These are phyloP conservation scores for Campoletis raptor DNA, from an alignment of 2,888 invertebrate genomes.

Conservation along the genomic window DNA sequence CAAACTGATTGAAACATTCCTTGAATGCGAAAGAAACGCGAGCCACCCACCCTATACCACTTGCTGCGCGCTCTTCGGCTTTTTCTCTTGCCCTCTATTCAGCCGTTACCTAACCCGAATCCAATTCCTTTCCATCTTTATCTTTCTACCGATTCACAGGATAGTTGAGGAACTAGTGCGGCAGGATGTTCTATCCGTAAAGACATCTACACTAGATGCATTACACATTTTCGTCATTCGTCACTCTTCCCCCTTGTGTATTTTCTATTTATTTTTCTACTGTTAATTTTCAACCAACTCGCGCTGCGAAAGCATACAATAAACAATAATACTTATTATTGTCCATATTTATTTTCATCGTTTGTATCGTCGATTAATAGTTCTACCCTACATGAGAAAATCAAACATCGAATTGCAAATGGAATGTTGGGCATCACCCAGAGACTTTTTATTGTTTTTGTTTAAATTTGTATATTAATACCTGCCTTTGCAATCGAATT, in stretches of 20 bases:
- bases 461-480: too few relatives aligned
- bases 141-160: constrained; percentile 48
- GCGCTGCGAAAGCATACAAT: not conserved
- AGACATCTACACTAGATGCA: constrained; percentile 49
- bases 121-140: constrained; percentile 54
- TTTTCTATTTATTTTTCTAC: constrained; percentile 1
- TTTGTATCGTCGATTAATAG: too few relatives aligned
- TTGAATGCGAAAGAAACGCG: constrained; percentile 85
- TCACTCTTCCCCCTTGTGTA: constrained; percentile 60
- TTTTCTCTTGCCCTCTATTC: constrained; percentile 58
- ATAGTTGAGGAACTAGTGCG: not conserved
- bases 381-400: too few relatives aligned
- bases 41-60: constrained; percentile 76
- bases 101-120: constrained; percentile 38
- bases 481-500: too few relatives aligned
- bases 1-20: constrained; percentile 85
- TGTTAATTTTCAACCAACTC: constrained; percentile 42
- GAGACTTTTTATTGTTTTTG: too few relatives aligned
- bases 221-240: constrained; percentile 37
- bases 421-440: too few relatives aligned
- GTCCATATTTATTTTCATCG: constrained; percentile 9
- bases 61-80: constrained; percentile 56
- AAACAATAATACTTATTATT: constrained; percentile 37
- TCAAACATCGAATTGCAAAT: too few relatives aligned
- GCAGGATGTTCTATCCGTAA: constrained; percentile 47